These are phyloP conservation scores for Danaus chrysippus DNA, from an alignment of 2,888 invertebrate species.

Conservation along the genomic window DNA sequence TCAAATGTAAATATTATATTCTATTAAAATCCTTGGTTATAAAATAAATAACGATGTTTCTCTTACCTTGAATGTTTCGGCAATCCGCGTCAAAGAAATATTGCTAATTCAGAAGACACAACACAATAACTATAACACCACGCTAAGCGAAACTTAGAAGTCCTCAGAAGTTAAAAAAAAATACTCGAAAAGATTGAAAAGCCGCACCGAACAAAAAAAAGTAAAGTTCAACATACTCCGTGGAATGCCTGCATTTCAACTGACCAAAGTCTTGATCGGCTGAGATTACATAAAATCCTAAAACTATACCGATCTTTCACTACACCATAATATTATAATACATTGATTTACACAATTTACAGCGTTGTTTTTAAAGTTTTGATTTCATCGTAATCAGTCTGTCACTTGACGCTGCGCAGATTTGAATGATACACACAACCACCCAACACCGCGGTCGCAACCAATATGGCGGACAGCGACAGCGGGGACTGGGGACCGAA, in stretches of 20 bases:
- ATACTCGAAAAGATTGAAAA: constrained; percentile 66
- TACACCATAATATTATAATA: constrained; percentile 44
- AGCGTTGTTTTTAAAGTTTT: constrained; percentile 56
- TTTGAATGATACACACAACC: constrained; percentile 43
- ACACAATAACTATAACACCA: constrained; percentile 41
- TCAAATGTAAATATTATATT: not conserved
- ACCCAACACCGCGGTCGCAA: constrained; percentile 46
- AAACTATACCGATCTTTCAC: constrained; percentile 38
- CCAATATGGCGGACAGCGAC: constrained; percentile 64
- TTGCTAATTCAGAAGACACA: constrained; percentile 51
- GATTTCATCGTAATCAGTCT: constrained; percentile 59
- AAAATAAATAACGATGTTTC: constrained; percentile 14
- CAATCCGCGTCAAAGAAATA: constrained; percentile 56
- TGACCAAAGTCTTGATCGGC: constrained; percentile 47
- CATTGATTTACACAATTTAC: constrained; percentile 39
- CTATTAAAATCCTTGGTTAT: not conserved
- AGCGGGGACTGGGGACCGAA: constrained; percentile 31
- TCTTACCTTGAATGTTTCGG: constrained; percentile 72
- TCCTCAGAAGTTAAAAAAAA: constrained; percentile 37
- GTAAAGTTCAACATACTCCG: constrained; percentile 74
- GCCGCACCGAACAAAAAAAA: constrained; percentile 61
- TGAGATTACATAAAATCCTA: constrained; percentile 28
- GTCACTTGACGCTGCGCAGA: constrained; percentile 60
- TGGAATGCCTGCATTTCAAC: constrained; percentile 76
- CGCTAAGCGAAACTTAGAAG: constrained; percentile 30